Base-by-base conservation (phyloP, 1,140 invertebrate species). In the Battus philenor region DNA sequence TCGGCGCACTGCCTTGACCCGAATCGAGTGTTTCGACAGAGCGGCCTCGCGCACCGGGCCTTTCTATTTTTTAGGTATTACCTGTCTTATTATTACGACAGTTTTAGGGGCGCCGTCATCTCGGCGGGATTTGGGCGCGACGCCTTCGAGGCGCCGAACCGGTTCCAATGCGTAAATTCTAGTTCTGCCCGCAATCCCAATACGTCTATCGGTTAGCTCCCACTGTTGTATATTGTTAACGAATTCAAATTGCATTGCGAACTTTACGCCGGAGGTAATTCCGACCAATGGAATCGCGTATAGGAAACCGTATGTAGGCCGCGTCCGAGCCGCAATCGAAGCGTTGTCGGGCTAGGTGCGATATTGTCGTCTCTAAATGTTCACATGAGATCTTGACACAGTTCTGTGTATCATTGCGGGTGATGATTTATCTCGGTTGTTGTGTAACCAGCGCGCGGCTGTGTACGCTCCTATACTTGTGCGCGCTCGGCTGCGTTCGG, bases 1-100 rank as follows among this genome's bases (percentile, higher is more conserved):
- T 84, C 80, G 80, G 80, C 77, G 66, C 67, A 60, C 77, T 84
- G 80, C 80, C 80, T 84, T 84, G 80, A 84, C 80, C 80, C 57
- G 74, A 78, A 81, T 84, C 66, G 67, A 71, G 60, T 77, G 66
- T 84, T 84, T 84, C 80, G 74, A 78, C 80, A 84, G 70, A 80
- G 59, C 76, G 80, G 70, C 80, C 80, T 84, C 80, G 80, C 68
- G 79, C 71, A 80, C 77, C 77, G 77, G 80, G 77, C 80, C 80
- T 84, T 84, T 84, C 80, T 84, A 84, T 84, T 84, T 84, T 84
- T 84, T 84, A 81, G 77, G 77, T 68, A 84, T 84, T 84, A 84
- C 80, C 75, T 83, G 76, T 80, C 76, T 73, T 78, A 79, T 82
- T 80, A 83, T 80, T 83, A 83, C 76, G 70, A 79, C 73, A 76